A percentile compares a stretch with the other conserved stretches of the same genome.
phyloP scores from a whole-genome alignment of 2,888 invertebrate genomes.

The Philereme vetulata region DNA sequence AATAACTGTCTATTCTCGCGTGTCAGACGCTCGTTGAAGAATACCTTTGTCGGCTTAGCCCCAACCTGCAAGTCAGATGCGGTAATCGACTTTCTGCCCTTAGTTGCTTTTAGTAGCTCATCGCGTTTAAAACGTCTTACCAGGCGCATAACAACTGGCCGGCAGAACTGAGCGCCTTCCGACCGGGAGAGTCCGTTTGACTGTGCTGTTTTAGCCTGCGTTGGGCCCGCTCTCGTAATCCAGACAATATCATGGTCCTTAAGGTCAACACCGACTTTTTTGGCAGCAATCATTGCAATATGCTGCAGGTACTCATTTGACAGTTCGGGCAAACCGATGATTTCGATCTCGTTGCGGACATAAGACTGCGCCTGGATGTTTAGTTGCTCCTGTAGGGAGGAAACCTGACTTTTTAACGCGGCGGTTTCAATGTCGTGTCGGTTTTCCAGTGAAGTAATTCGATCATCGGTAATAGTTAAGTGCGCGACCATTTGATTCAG shows the following conservation, averaged over 20 bases:
- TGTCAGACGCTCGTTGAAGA: neutral
- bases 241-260: conserved; percentile 1
- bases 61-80: neutral
- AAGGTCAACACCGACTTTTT: conserved; percentile 1
- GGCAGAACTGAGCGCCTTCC: neutral
- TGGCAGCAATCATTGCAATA: conserved; percentile 1
- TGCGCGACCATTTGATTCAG: too few species aligned
- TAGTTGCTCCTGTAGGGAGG: neutral
- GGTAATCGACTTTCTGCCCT: neutral
- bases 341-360: neutral
- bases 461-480: too few species aligned
- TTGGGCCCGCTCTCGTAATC: neutral
- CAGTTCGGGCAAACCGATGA: neutral
- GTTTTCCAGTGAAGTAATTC: too few species aligned
- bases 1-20: conserved; percentile 4
- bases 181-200: neutral
- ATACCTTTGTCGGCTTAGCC: neutral
- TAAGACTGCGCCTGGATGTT: conserved; percentile 5
- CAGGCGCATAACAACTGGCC: conserved; percentile 7
- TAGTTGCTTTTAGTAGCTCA: neutral
- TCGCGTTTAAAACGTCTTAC: neutral
- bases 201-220: neutral
- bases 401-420: too few species aligned
- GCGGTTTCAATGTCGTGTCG: too few species aligned
- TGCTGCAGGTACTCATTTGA: conserved; percentile 2